A percentile compares a stretch with the other conserved stretches of the same genome.
Conservation (phyloP, 2,888 invertebrate species). For the Polyommatus iphigenia region DNA sequence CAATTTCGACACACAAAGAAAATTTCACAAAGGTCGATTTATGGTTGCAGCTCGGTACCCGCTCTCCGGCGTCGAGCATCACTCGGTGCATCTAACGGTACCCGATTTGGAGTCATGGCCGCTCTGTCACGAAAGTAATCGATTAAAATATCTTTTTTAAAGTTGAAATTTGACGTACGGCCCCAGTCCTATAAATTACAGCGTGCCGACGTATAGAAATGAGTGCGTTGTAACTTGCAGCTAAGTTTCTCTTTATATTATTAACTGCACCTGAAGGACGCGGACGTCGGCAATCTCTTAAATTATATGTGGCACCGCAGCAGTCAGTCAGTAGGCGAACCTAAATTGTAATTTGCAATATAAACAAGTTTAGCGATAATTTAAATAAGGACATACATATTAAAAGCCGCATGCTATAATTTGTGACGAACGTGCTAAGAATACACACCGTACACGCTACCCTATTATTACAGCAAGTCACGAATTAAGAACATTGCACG, state of each 20-base stretch:
- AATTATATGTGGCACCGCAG: constrained; percentile 5
- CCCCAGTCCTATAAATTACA: constrained; percentile 4
- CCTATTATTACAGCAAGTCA: constrained; percentile 57
- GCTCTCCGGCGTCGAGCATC: constrained; percentile 44
- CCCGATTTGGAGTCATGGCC: constrained; percentile 50
- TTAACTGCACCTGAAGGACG: background rate
- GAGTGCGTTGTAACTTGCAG: constrained; percentile 5
- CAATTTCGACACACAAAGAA: constrained; percentile 35
- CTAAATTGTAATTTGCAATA: constrained; percentile 1
- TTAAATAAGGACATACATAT: constrained; percentile 29
- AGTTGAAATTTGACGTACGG: constrained; percentile 16
- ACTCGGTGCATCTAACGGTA: constrained; percentile 49
- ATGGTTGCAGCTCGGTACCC: constrained; percentile 38
- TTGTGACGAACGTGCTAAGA: constrained; percentile 56
- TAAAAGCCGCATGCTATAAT: constrained; percentile 27
- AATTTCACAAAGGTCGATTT: constrained; percentile 48
- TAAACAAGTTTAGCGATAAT: constrained; percentile 22
- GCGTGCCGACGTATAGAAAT: background rate
- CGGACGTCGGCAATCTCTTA: background rate
- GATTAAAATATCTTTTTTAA: constrained; percentile 41
- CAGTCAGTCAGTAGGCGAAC: constrained; percentile 5
- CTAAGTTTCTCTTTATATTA: constrained; percentile 5
- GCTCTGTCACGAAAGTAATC: constrained; percentile 47
- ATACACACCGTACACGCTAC: constrained; percentile 49
- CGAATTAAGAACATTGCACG: constrained; percentile 60